Conservation (phyloP, 2,113 vertebrate species). For the Oriolus oriolus region DNA sequence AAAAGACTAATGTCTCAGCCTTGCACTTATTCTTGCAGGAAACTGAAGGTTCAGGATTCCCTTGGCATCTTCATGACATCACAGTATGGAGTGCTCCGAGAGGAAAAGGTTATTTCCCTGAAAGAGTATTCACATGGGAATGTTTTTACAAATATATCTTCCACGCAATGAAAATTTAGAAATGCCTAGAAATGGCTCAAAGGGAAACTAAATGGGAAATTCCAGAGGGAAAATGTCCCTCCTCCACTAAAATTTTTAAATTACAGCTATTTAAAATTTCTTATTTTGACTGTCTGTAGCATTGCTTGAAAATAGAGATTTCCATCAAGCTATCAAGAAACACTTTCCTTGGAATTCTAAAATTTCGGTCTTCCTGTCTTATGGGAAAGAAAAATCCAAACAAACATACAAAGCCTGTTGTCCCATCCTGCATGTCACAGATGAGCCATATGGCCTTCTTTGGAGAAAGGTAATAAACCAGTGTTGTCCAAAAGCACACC, state of each 20-base stretch:
- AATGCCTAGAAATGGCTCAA: not conserved
- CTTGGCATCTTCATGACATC: not conserved
- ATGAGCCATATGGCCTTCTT: not conserved
- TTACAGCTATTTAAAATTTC: not conserved
- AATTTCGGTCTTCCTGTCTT: not conserved
- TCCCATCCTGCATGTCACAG: not conserved
- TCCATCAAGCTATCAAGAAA: not conserved
- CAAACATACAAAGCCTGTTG: not conserved
- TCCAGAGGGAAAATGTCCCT: not conserved
- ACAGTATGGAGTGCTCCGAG: not conserved
- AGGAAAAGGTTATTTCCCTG: not conserved
- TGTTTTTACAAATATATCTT: not conserved
- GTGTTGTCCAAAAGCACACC: not conserved
- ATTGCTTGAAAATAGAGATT: not conserved
- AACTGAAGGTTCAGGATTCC: not conserved
- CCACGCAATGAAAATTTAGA: not conserved
- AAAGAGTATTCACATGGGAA: not conserved
- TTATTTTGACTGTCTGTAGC: rapidly evolving
- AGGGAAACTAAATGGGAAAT: not conserved
- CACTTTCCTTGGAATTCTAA: not conserved
- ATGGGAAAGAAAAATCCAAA: not conserved
- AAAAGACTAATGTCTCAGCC: not conserved
- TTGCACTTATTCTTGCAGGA: not conserved
- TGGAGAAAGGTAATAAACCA: not conserved
- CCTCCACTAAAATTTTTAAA: not conserved